A percentile compares a stretch with the other conserved stretches of the same genome.
These are phyloP conservation scores for Metopolophium dirhodum DNA, from an alignment of 1,140 invertebrate genomes.

Conservation along the genomic window DNA sequence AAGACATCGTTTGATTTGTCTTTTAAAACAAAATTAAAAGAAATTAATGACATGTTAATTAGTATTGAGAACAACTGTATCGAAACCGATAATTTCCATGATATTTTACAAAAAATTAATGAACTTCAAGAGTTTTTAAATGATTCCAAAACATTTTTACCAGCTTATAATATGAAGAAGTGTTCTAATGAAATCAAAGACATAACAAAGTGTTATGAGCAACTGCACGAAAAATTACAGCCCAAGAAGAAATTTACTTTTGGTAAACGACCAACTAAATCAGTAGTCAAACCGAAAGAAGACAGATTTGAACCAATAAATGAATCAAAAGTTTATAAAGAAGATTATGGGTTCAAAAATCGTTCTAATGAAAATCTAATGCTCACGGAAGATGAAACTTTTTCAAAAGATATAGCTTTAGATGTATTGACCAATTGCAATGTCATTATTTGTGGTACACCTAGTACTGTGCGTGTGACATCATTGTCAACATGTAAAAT, in stretches of 20 bases:
- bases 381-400: slow-evolving; percentile 27
- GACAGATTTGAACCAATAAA: slow-evolving; percentile 16
- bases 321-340: slow-evolving; percentile 38
- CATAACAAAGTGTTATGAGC: slow-evolving; percentile 26
- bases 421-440: slow-evolving; percentile 34
- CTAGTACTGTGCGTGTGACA: slow-evolving; percentile 38
- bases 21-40: slow-evolving; percentile 34
- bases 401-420: slow-evolving; percentile 34
- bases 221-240: slow-evolving; percentile 23
- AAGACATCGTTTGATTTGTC: slow-evolving; percentile 31
- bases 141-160: slow-evolving; percentile 43
- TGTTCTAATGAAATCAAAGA: slow-evolving; percentile 37
- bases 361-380: slow-evolving; percentile 18
- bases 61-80: background rate
- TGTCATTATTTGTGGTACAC: slow-evolving; percentile 37
- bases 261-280: slow-evolving; percentile 22
- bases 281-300: background rate
- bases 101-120: slow-evolving; percentile 45
- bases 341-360: slow-evolving; percentile 45
- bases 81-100: background rate
- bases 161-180: slow-evolving; percentile 47
- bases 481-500: slow-evolving; percentile 15
- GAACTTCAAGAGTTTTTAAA: slow-evolving; percentile 44
- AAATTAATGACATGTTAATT: slow-evolving; percentile 42
- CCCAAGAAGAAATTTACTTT: slow-evolving; percentile 54